Percentiles rank a stretch among this genome's conserved stretches.
phyloP scores from a whole-genome alignment of 2,797 vertebrate species.

The Enteromius radiatus region DNA sequence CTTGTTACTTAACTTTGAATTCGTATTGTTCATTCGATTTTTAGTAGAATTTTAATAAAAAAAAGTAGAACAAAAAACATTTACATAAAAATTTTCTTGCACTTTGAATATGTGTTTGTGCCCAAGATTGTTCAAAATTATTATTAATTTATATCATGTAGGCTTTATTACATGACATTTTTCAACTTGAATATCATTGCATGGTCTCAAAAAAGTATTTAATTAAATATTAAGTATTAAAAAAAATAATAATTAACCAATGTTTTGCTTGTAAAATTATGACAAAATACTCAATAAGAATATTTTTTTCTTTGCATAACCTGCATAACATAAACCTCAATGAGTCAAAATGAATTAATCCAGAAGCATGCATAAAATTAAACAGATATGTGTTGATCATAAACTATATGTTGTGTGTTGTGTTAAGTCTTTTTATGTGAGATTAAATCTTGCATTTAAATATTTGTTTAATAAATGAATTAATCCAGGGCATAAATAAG shows the following conservation, averaged over 20 bases:
- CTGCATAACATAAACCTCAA: background rate
- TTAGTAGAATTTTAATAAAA: background rate
- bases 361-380: background rate
- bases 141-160: background rate
- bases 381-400: background rate
- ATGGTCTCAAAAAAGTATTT: background rate
- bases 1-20: background rate
- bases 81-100: background rate
- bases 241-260: background rate
- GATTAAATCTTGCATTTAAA: background rate
- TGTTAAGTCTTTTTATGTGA: background rate
- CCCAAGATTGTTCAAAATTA: background rate
- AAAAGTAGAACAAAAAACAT: too few relatives aligned
- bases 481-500: background rate
- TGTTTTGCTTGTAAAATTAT: background rate
- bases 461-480: background rate
- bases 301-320: too few relatives aligned
- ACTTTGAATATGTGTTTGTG: background rate
- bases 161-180: background rate
- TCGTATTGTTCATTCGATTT: background rate
- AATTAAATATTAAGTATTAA: too few relatives aligned
- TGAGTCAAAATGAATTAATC: background rate
- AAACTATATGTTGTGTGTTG: background rate
- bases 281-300: background rate
- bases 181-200: background rate